A percentile compares a stretch with the other conserved stretches of the same genome.
These are phyloP conservation scores for Otolemur crassicaudatus DNA, from an alignment of 2,797 vertebrate species.

Conservation along the genomic window DNA sequence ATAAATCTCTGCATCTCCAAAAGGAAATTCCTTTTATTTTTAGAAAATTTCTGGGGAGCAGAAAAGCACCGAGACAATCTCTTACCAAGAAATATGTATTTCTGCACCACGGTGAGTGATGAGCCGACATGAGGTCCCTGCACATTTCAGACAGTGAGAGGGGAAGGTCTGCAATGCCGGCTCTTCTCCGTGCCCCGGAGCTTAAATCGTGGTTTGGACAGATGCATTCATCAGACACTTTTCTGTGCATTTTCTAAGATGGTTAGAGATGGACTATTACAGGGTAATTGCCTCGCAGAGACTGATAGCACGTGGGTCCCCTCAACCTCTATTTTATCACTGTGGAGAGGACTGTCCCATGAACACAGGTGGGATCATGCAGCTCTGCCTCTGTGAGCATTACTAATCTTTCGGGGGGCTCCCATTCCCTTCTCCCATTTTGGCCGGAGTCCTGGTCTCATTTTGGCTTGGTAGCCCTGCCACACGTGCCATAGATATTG, in stretches of 20 bases:
- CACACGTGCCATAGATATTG: fast-evolving
- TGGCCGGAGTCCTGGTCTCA: fast-evolving
- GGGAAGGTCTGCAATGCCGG: constrained; percentile 65
- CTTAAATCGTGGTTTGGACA: constrained; percentile 69
- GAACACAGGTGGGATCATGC: constrained; percentile 9
- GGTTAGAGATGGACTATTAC: background rate
- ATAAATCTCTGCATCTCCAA: constrained; percentile 74
- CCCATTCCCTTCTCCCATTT: fast-evolving
- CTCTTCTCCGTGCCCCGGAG: constrained; percentile 67
- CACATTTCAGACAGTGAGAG: constrained; percentile 66
- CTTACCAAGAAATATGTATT: constrained; percentile 67
- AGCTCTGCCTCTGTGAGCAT: fast-evolving
- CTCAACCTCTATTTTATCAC: constrained; percentile 52
- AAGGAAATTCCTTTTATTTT: constrained; percentile 75
- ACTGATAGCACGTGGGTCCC: constrained; percentile 12
- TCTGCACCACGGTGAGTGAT: constrained; percentile 76
- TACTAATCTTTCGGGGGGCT: fast-evolving
- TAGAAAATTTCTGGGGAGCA: constrained; percentile 60
- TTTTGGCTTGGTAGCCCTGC: fast-evolving
- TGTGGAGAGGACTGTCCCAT: constrained; percentile 1
- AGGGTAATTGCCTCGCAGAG: constrained; percentile 53
- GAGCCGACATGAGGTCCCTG: constrained; percentile 67
- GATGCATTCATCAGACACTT: constrained; percentile 81
- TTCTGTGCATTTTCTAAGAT: constrained; percentile 37
- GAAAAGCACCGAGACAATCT: constrained; percentile 8